Conservation (phyloP, 2,113 vertebrate species). For the Lepus timidus region DNA sequence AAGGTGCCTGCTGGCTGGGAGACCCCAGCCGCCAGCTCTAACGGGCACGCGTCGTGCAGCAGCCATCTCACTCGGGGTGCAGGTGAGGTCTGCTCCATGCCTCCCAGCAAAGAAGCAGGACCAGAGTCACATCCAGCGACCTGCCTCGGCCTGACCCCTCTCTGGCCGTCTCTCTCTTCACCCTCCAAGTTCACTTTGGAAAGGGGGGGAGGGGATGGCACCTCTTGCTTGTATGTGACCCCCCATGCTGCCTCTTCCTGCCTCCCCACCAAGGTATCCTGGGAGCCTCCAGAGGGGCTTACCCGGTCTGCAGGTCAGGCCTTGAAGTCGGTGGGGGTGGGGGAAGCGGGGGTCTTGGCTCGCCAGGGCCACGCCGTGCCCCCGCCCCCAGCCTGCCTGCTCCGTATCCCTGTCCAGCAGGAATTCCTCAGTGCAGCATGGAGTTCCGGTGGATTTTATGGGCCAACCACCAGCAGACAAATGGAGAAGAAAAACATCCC, state of each 20-base stretch:
- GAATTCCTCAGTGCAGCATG: constrained; percentile 77
- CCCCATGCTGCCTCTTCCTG: background rate
- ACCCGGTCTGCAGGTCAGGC: background rate
- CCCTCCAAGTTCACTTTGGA: background rate
- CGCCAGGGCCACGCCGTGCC: background rate
- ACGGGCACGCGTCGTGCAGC: background rate
- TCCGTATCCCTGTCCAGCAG: constrained; percentile 52
- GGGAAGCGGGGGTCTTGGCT: background rate
- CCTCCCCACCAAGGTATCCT: background rate
- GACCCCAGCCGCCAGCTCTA: background rate
- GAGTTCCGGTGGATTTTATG: constrained; percentile 84
- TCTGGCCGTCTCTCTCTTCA: background rate
- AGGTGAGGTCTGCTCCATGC: background rate
- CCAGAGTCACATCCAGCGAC: background rate
- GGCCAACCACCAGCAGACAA: constrained; percentile 83
- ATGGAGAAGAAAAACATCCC: constrained; percentile 85
- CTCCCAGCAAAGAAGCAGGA: background rate
- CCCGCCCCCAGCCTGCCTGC: background rate
- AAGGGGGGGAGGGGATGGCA: background rate
- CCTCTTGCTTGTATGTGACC: background rate
- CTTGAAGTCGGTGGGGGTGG: background rate
- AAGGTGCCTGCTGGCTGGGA: background rate
- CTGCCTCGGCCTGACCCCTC: background rate
- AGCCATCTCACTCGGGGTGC: background rate
- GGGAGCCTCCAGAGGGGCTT: background rate